Conservation (phyloP, 92 coral and sea anemone genomes). For the Phenganax subtilis region DNA sequence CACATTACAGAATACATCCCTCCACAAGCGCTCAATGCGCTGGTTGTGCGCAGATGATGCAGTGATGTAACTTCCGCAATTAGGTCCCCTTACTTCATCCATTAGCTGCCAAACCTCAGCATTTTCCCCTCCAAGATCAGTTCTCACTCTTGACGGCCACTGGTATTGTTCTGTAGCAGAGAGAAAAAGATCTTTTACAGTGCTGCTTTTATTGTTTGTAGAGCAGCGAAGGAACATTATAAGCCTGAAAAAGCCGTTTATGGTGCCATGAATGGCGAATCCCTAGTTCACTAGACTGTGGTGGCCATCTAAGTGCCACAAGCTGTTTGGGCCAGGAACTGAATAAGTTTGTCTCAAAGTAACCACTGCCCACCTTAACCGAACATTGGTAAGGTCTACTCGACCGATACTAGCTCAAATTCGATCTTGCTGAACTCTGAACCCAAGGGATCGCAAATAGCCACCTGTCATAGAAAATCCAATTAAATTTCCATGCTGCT, state of each 20-base stretch:
- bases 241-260: constrained; percentile 22
- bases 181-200: not conserved
- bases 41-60: constrained; percentile 32
- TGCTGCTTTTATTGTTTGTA: not conserved
- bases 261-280: constrained; percentile 26
- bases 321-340: constrained; percentile 7
- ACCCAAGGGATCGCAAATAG: too few relatives aligned
- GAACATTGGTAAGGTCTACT: constrained; percentile 21
- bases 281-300: constrained; percentile 30
- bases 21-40: constrained; percentile 30
- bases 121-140: constrained; percentile 26
- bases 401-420: not conserved
- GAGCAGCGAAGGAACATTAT: constrained; percentile 23
- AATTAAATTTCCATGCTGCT: too few relatives aligned
- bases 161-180: constrained; percentile 17
- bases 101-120: constrained; percentile 16
- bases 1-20: constrained; percentile 28
- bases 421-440: not conserved
- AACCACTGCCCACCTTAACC: constrained; percentile 34
- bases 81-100: constrained; percentile 28
- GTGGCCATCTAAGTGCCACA: constrained; percentile 27
- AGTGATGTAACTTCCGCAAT: constrained; percentile 21
- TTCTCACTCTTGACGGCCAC: constrained; percentile 34
- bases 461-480: too few relatives aligned
- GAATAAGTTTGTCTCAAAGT: constrained; percentile 28